phyloP scores from a whole-genome alignment of 2,113 vertebrate species.

The Anoura caudifer region DNA sequence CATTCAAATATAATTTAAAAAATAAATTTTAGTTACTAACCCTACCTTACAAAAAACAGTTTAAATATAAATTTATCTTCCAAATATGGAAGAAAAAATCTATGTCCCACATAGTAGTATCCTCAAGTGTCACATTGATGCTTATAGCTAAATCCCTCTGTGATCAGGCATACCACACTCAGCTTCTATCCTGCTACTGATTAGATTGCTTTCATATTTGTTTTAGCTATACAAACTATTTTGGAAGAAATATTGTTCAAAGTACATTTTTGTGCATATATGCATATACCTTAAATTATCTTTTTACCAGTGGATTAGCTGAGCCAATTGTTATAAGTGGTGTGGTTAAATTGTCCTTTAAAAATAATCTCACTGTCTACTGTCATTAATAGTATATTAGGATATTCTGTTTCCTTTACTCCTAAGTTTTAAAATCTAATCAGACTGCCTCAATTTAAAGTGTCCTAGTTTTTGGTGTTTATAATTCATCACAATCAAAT shows the following conservation, averaged over 20 bases:
- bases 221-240: background rate
- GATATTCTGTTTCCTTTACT: background rate
- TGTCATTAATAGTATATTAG: background rate
- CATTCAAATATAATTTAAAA: too few relatives aligned
- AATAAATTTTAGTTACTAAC: constrained; percentile 82
- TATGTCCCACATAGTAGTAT: constrained; percentile 86
- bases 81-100: constrained; percentile 89
- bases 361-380: background rate
- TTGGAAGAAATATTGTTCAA: background rate
- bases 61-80: constrained; percentile 87
- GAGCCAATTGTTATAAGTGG: background rate
- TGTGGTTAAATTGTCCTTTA: background rate
- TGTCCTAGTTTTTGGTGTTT: background rate
- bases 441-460: background rate
- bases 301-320: background rate
- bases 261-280: background rate
- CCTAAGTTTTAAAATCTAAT: constrained; percentile 21
- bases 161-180: constrained; percentile 76
- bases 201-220: background rate
- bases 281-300: background rate
- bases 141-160: constrained; percentile 80
- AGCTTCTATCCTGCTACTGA: constrained; percentile 61
- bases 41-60: constrained; percentile 80
- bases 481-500: background rate
- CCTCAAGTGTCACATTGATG: constrained; percentile 83